phyloP scores from a whole-genome alignment of 2,888 invertebrate genomes.

The Hemistola chrysoprasaria region DNA sequence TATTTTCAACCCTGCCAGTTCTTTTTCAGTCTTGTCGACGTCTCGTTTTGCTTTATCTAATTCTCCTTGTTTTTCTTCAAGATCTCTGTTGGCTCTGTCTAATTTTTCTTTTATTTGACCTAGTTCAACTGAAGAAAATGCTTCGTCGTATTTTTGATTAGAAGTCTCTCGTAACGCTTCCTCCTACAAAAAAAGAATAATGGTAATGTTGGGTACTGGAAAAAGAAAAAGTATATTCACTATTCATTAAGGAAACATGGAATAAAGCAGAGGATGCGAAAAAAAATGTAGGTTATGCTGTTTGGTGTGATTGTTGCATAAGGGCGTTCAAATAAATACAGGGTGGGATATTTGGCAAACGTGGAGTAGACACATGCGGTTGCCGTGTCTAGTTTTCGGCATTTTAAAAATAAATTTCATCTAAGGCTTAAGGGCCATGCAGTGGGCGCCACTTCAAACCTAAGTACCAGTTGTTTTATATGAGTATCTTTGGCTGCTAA shows the following conservation, averaged over 20 bases:
- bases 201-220: too few relatives aligned
- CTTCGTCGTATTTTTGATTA: slow-evolving; percentile 71
- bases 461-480: slow-evolving; percentile 83
- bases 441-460: slow-evolving; percentile 17
- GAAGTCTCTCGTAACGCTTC: slow-evolving; percentile 69
- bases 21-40: slow-evolving; percentile 69
- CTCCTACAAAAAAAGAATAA: slow-evolving; percentile 49
- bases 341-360: background rate
- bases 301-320: too few relatives aligned
- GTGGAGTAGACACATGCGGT: slow-evolving; percentile 6
- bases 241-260: too few relatives aligned
- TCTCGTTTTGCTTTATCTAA: slow-evolving; percentile 54
- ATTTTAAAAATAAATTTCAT: too few relatives aligned
- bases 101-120: slow-evolving; percentile 75
- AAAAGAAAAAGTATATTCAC: too few relatives aligned
- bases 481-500: slow-evolving; percentile 82
- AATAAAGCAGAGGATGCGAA: too few relatives aligned
- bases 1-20: slow-evolving; percentile 59
- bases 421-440: slow-evolving; percentile 14
- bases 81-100: slow-evolving; percentile 53
- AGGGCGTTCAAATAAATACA: background rate
- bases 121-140: slow-evolving; percentile 74
- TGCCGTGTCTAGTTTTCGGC: too few relatives aligned
- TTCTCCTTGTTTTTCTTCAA: slow-evolving; percentile 64
- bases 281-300: too few relatives aligned